These are phyloP conservation scores for Petromus typicus DNA, from an alignment of 2,113 vertebrate species.

Conservation along the genomic window DNA sequence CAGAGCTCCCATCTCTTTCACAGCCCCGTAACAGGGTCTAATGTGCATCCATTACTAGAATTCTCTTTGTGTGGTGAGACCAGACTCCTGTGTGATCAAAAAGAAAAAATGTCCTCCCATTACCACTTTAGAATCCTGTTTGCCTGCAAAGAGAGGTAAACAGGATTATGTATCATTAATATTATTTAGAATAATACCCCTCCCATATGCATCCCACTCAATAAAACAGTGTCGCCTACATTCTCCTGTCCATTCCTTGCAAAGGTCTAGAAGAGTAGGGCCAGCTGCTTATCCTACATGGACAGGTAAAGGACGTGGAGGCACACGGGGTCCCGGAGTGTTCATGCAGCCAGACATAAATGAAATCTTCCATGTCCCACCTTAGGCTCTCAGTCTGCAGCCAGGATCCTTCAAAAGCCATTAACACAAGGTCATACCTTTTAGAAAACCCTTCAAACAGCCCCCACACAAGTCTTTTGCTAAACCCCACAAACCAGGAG, in stretches of 20 bases:
- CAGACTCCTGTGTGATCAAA: slow-evolving; percentile 76
- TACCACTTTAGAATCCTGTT: slow-evolving; percentile 74
- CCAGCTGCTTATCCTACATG: not conserved
- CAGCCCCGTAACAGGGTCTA: slow-evolving; percentile 44
- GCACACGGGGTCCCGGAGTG: not conserved
- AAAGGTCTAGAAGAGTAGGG: not conserved
- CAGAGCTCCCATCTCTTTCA: slow-evolving; percentile 50
- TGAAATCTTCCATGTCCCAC: not conserved
- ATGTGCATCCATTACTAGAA: slow-evolving; percentile 75
- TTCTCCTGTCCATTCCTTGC: not conserved
- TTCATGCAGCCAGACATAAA: not conserved
- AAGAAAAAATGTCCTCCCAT: slow-evolving; percentile 77
- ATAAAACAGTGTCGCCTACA: not conserved
- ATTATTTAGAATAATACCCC: slow-evolving; percentile 64
- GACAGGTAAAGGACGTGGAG: not conserved
- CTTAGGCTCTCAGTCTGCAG: not conserved
- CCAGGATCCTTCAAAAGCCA: not conserved
- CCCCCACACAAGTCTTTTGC: not conserved
- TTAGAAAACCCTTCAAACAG: slow-evolving; percentile 9
- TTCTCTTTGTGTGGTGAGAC: slow-evolving; percentile 72
- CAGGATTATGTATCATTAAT: slow-evolving; percentile 76
- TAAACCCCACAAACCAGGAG: not conserved
- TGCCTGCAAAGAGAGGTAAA: slow-evolving; percentile 71
- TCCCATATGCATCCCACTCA: slow-evolving; percentile 39
- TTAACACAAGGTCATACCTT: not conserved